Conservation (phyloP, 2,888 invertebrate species). For the Eremobia ochroleuca region DNA sequence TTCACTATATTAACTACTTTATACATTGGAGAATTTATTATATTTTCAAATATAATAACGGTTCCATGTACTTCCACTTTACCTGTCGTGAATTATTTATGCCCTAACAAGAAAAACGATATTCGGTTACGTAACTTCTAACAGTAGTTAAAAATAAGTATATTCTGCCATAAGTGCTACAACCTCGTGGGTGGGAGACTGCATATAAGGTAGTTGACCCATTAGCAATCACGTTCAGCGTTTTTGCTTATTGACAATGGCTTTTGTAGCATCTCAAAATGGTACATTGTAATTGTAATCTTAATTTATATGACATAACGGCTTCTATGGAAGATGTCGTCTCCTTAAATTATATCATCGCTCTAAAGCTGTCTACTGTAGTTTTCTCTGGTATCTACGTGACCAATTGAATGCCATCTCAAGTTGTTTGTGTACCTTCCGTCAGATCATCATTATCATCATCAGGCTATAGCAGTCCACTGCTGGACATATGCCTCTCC, state of each 20-base stretch:
- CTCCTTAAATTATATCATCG: background rate
- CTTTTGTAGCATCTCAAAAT: constrained; percentile 24
- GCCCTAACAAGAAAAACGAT: constrained; percentile 4
- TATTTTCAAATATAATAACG: constrained; percentile 17
- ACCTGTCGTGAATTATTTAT: constrained; percentile 30
- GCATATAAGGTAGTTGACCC: constrained; percentile 28
- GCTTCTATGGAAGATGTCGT: background rate
- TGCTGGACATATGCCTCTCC: too few relatives aligned
- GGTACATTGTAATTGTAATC: constrained; percentile 16
- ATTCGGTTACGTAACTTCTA: constrained; percentile 21
- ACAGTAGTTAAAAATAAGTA: background rate
- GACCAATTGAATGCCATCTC: background rate
- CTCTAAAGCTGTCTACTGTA: background rate
- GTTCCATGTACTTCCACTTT: background rate
- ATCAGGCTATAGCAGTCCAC: too few relatives aligned
- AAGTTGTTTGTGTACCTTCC: background rate
- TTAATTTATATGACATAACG: constrained; percentile 17
- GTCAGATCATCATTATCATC: too few relatives aligned
- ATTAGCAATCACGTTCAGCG: constrained; percentile 48
- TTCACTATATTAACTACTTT: background rate
- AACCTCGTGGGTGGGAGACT: constrained; percentile 44
- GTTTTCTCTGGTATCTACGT: background rate
- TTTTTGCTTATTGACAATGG: constrained; percentile 41
- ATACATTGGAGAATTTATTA: constrained; percentile 17
- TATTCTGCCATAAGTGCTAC: background rate